Percentiles rank a stretch among this genome's conserved stretches.
Evolutionary conservation across 2,888 invertebrate species (phyloP).

Genomic region (Argynnis bischoffii): DNA sequence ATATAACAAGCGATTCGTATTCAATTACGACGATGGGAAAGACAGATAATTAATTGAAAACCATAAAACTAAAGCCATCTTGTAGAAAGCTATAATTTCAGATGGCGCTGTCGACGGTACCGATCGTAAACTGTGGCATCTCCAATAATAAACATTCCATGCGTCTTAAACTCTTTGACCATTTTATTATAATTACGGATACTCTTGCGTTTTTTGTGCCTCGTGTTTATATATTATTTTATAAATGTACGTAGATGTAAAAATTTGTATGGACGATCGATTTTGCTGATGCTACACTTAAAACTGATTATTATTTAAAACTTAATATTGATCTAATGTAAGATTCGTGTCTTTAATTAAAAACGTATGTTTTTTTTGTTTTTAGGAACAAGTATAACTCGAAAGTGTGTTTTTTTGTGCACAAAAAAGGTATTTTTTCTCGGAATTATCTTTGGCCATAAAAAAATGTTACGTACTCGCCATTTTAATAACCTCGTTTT

Average conservation of each 20-base stretch:
- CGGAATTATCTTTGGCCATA: conserved; percentile 4
- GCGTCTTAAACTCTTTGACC: conserved; percentile 9
- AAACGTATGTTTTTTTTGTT: conserved; percentile 11
- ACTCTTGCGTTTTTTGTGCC: conserved; percentile 5
- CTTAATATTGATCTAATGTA: not conserved
- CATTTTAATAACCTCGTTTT: conserved; percentile 16
- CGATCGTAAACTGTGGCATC: conserved; percentile 61
- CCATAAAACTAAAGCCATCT: conserved; percentile 25
- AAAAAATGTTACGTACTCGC: conserved; percentile 11
- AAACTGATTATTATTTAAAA: no score
- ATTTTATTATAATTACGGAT: conserved; percentile 22
- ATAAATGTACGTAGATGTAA: not conserved
- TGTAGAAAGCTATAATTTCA: conserved; percentile 17
- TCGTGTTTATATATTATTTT: conserved; percentile 8
- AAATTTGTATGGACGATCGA: no score
- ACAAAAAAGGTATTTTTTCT: conserved; percentile 10
- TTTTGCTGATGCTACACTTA: no score
- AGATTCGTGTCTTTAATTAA: conserved; percentile 16
- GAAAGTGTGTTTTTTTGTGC: conserved; percentile 10
- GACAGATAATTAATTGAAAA: conserved; percentile 24
- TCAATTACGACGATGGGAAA: conserved; percentile 22
- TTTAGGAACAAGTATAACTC: conserved; percentile 13
- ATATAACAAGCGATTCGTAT: conserved; percentile 26
- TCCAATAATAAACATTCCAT: conserved; percentile 40
- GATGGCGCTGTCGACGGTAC: conserved; percentile 41